Conservation (phyloP, 2,797 vertebrate genomes). For the Sebastes itinus region DNA sequence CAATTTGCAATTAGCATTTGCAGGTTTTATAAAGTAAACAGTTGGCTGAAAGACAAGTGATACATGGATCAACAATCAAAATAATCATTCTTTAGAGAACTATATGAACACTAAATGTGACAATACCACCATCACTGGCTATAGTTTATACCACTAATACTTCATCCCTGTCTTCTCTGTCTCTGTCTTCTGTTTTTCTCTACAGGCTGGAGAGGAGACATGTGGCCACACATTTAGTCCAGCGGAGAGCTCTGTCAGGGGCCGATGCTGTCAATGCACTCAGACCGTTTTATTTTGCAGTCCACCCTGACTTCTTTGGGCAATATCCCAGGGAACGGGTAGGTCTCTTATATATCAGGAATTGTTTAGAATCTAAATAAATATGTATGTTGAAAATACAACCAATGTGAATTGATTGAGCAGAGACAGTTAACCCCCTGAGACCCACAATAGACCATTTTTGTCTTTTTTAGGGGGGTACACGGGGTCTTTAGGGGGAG, state of each 20-base stretch:
- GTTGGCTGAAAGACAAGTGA: not conserved
- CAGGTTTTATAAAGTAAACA: too few relatives aligned
- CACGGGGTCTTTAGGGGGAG: too few relatives aligned
- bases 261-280: slow-evolving; percentile 93
- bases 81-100: not conserved
- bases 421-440: not conserved
- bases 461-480: too few relatives aligned
- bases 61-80: not conserved
- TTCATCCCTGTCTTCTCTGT: not conserved
- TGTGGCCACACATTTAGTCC: slow-evolving; percentile 67
- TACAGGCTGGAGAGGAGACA: slow-evolving; percentile 81
- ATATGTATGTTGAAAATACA: not conserved
- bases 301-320: slow-evolving; percentile 98
- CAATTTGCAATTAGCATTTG: too few relatives aligned
- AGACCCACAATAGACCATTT: too few relatives aligned
- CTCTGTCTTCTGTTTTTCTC: not conserved
- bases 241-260: slow-evolving; percentile 86
- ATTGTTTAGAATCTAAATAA: not conserved
- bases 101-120: not conserved
- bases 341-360: slow-evolving; percentile 34
- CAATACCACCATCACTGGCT: not conserved
- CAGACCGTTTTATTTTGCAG: slow-evolving; percentile 97
- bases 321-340: slow-evolving; percentile 95
- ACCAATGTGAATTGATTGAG: not conserved
- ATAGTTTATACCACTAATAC: not conserved